A percentile compares a stretch with the other conserved stretches of the same genome.
Conservation (phyloP, 2,113 vertebrate genomes). For the Sturnus vulgaris region DNA sequence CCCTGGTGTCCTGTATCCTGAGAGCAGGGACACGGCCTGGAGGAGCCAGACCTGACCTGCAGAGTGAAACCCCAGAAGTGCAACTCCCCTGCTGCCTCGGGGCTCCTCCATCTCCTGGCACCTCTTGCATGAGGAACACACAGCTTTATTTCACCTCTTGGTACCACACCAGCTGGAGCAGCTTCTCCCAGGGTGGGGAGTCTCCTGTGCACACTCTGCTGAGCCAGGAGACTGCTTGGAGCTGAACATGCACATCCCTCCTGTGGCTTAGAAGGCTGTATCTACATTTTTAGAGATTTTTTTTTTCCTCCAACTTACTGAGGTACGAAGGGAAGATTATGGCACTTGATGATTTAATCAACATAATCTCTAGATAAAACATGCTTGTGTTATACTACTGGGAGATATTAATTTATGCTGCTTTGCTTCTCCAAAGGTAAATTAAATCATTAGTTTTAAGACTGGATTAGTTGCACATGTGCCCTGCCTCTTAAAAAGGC, state of each 20-base stretch:
- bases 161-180: neutral
- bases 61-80: neutral
- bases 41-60: neutral
- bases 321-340: conserved; percentile 43
- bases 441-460: conserved; percentile 62
- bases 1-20: neutral
- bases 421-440: conserved; percentile 46
- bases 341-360: conserved; percentile 75
- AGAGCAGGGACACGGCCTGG: neutral
- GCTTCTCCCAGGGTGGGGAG: neutral
- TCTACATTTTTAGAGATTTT: conserved; percentile 10
- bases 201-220: neutral
- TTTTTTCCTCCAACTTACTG: neutral
- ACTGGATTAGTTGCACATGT: neutral
- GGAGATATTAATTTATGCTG: conserved; percentile 72
- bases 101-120: neutral
- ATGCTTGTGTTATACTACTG: conserved; percentile 50
- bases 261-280: neutral
- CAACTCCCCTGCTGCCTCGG: neutral
- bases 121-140: neutral
- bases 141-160: neutral
- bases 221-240: neutral
- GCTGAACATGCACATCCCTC: neutral
- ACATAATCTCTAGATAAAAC: conserved; percentile 72
- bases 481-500: neutral